Conservation (phyloP, 2,797 vertebrate genomes). For the Macropodus opercularis region DNA sequence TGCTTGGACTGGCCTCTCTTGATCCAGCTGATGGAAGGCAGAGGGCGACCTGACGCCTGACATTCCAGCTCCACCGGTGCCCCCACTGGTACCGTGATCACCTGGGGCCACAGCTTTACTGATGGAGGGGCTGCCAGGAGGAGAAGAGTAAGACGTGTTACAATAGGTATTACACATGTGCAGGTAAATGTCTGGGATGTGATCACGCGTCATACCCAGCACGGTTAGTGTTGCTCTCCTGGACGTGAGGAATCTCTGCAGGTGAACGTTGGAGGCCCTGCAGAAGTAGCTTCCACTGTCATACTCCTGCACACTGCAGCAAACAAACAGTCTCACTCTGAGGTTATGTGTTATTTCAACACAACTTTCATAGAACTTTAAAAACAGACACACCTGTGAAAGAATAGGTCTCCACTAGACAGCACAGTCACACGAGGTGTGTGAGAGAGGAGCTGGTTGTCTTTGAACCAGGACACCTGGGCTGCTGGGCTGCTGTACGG, state of each 20-base stretch:
- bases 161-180: too few relatives aligned
- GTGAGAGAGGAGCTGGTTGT: conserved; percentile 66
- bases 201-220: conserved; percentile 64
- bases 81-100: conserved; percentile 72
- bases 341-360: too few relatives aligned
- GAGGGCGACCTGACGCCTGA: conserved; percentile 77
- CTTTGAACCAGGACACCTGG: conserved; percentile 80
- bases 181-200: neutral
- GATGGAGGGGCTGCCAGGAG: conserved; percentile 72
- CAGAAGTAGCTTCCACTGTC: conserved; percentile 82
- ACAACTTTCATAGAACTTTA: neutral
- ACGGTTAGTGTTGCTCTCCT: conserved; percentile 72
- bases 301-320: conserved; percentile 69
- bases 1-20: conserved; percentile 77
- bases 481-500: conserved; percentile 75
- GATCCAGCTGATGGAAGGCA: conserved; percentile 78
- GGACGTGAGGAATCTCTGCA: conserved; percentile 76
- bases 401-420: conserved; percentile 77
- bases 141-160: neutral
- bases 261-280: conserved; percentile 74
- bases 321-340: too few relatives aligned
- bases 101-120: conserved; percentile 74
- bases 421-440: conserved; percentile 47
- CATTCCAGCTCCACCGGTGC: conserved; percentile 77
- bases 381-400: conserved; percentile 69